These are phyloP conservation scores for Pelmatolapia mariae DNA, from an alignment of 2,113 vertebrate genomes.

Conservation along the genomic window DNA sequence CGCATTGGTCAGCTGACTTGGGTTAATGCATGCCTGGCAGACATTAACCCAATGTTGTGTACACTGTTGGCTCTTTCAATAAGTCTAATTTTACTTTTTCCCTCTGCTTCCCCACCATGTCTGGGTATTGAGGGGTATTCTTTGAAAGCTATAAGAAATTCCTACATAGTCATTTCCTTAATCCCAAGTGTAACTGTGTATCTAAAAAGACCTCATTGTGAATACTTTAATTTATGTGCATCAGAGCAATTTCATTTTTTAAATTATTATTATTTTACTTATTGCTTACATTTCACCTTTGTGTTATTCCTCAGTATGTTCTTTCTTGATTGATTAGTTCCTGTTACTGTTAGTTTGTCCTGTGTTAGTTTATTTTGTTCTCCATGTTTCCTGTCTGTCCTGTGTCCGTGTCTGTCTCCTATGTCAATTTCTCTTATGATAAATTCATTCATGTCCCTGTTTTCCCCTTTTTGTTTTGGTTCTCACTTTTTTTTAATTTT, in stretches of 20 bases:
- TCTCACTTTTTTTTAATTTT: neutral
- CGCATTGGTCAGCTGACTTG: neutral
- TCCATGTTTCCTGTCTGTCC: neutral
- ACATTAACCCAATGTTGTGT: neutral
- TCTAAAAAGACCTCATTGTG: neutral
- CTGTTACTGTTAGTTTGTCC: neutral
- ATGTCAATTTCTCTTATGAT: neutral
- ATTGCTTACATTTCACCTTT: neutral
- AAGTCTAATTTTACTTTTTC: neutral
- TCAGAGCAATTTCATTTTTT: neutral
- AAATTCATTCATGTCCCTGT: neutral
- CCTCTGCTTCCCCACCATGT: neutral
- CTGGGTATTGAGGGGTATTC: slow-evolving; percentile 1
- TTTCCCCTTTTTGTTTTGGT: neutral
- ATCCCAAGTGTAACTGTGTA: neutral
- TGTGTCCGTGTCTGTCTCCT: neutral
- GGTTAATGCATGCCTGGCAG: neutral
- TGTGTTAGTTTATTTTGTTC: neutral
- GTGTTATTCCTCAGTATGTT: neutral
- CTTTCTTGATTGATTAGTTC: neutral
- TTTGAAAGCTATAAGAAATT: slow-evolving; percentile 59
- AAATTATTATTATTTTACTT: neutral
- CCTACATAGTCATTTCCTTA: neutral
- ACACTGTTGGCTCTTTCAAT: neutral
- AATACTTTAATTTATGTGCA: neutral